phyloP scores from a whole-genome alignment of 2,888 invertebrate species.

The Agrotis clavis region DNA sequence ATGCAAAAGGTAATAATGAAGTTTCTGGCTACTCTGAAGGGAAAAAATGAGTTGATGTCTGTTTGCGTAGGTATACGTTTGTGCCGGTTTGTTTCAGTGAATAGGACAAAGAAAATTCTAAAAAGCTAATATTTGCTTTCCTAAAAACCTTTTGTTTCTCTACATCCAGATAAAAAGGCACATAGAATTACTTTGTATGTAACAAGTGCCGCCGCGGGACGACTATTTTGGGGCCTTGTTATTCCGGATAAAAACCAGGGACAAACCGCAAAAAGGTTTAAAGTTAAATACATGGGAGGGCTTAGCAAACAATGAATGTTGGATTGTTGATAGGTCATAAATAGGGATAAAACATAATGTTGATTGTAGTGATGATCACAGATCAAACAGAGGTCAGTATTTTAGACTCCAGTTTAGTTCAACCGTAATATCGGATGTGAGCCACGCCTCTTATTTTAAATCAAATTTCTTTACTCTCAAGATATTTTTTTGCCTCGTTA shows the following conservation, averaged over 20 bases:
- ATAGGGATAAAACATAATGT: background rate
- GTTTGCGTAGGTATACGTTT: background rate
- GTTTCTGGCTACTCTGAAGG: background rate
- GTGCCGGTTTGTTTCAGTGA: background rate
- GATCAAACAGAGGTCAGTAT: too few species aligned
- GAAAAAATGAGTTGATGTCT: background rate
- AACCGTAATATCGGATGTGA: too few species aligned
- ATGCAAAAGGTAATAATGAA: background rate
- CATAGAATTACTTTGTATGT: conserved; percentile 27
- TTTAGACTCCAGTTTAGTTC: too few species aligned
- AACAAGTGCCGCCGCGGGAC: conserved; percentile 34
- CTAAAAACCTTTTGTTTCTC: conserved; percentile 13
- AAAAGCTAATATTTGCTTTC: conserved; percentile 16
- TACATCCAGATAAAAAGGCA: conserved; percentile 20
- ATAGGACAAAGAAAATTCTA: background rate
- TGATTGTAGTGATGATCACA: background rate
- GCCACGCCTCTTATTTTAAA: too few species aligned
- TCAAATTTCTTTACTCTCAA: too few species aligned
- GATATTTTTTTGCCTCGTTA: too few species aligned
- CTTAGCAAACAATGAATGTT: conserved; percentile 7
- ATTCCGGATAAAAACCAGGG: conserved; percentile 31
- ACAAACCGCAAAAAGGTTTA: conserved; percentile 25
- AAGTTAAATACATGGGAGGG: conserved; percentile 22
- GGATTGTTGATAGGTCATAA: conserved; percentile 1
- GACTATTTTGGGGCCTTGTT: conserved; percentile 32